phyloP scores from a whole-genome alignment of 2,797 vertebrate species.

The Betta splendens region DNA sequence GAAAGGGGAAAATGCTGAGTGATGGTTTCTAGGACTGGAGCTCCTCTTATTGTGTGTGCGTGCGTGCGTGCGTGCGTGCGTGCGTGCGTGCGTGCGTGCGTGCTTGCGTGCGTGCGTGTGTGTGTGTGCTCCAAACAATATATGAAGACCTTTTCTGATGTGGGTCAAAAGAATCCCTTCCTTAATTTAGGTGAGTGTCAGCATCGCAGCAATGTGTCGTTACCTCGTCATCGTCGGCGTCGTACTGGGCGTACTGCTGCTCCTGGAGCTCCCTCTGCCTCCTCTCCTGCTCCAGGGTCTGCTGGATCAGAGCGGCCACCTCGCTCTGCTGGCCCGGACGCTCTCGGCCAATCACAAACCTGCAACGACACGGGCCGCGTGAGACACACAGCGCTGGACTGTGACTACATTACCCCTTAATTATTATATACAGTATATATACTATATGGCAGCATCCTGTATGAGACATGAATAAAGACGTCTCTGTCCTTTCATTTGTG shows the following conservation, averaged over 20 bases:
- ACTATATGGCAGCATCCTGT: no score
- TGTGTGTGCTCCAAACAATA: constrained; percentile 19
- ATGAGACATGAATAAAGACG: no score
- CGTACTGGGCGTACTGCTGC: constrained; percentile 95
- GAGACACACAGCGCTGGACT: neutral
- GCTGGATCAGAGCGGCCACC: constrained; percentile 96
- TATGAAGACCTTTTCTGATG: constrained; percentile 20
- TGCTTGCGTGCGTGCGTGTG: constrained; percentile 32
- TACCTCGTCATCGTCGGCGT: constrained; percentile 97
- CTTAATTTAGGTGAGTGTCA: no score
- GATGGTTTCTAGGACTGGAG: constrained; percentile 54
- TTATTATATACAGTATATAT: no score
- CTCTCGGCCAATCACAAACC: constrained; percentile 97
- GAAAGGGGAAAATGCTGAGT: constrained; percentile 51
- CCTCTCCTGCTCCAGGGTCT: constrained; percentile 96
- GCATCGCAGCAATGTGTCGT: no score
- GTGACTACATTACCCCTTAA: neutral
- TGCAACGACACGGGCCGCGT: constrained; percentile 59
- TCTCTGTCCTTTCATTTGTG: neutral
- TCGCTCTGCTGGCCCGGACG: constrained; percentile 98
- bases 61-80: constrained; percentile 32
- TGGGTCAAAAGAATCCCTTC: neutral
- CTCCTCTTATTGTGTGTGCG: constrained; percentile 44
- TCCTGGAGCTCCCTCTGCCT: constrained; percentile 95
- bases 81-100: no score